These are phyloP conservation scores for Trialeurodes vaporariorum DNA, from an alignment of 1,140 invertebrate genomes.

Conservation along the genomic window DNA sequence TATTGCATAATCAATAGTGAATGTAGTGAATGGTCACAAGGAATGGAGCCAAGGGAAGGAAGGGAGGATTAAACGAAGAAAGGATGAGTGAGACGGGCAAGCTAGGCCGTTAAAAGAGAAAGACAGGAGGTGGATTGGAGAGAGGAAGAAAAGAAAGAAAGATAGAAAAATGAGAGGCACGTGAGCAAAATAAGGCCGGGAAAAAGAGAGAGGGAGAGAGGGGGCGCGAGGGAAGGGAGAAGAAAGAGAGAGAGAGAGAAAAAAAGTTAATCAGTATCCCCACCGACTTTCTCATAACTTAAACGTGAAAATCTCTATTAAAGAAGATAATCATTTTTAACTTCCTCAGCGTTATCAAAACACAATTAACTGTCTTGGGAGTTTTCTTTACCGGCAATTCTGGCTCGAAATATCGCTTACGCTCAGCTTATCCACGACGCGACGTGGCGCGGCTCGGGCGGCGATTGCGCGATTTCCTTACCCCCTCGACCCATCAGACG, in stretches of 20 bases:
- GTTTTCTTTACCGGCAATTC: not conserved
- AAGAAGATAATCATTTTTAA: constrained; percentile 1
- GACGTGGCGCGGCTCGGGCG: too few relatives aligned
- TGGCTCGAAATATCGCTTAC: too few relatives aligned
- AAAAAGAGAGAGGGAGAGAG: not conserved
- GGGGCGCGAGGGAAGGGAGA: not conserved
- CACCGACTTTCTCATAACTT: not conserved
- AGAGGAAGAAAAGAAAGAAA: not conserved
- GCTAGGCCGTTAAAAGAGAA: too few relatives aligned
- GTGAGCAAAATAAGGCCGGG: not conserved
- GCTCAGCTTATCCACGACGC: too few relatives aligned
- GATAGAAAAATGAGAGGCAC: not conserved
- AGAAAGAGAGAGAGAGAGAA: not conserved
- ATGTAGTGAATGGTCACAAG: too few relatives aligned
- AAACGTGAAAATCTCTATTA: not conserved
- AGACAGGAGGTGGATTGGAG: too few relatives aligned
- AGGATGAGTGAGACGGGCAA: too few relatives aligned
- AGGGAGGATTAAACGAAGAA: too few relatives aligned
- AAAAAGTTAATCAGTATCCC: not conserved
- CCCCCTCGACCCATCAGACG: too few relatives aligned
- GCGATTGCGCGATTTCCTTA: too few relatives aligned
- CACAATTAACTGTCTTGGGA: not conserved
- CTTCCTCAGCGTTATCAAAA: not conserved
- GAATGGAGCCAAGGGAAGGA: too few relatives aligned
- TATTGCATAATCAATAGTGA: constrained; percentile 1